A percentile compares a stretch with the other conserved stretches of the same genome.
Evolutionary conservation across 2,888 invertebrate species (phyloP).

Genomic region (Dolichopus griseipennis): DNA sequence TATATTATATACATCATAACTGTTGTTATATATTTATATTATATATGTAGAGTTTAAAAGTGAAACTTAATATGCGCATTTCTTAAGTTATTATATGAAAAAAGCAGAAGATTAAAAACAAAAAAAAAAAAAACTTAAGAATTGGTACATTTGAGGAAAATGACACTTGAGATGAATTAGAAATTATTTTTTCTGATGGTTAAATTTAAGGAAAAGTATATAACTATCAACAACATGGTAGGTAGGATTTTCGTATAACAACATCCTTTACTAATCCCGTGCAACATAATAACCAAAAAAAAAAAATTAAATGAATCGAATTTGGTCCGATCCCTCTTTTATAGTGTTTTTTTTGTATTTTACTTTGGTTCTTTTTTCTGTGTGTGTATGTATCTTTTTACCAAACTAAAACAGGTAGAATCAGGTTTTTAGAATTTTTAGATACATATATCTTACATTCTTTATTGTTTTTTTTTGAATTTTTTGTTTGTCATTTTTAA

Average conservation of each 20-base stretch:
- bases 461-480: too few species aligned
- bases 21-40: too few species aligned
- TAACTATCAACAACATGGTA: background rate
- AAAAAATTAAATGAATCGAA: background rate
- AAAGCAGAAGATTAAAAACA: background rate
- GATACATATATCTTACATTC: background rate
- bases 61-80: too few species aligned
- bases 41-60: too few species aligned
- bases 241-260: background rate
- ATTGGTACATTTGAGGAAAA: background rate
- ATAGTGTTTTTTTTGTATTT: background rate
- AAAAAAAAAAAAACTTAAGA: background rate
- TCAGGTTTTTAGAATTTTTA: background rate
- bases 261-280: background rate
- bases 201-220: too few species aligned
- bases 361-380: background rate
- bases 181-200: background rate
- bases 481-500: too few species aligned
- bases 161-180: constrained; percentile 4
- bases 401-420: background rate
- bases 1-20: too few species aligned
- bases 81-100: background rate
- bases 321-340: background rate
- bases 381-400: background rate
- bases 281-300: background rate